Percentiles rank a stretch among this genome's conserved stretches.
Conservation (phyloP, 2,113 vertebrate genomes). For the Carollia perspicillata region DNA sequence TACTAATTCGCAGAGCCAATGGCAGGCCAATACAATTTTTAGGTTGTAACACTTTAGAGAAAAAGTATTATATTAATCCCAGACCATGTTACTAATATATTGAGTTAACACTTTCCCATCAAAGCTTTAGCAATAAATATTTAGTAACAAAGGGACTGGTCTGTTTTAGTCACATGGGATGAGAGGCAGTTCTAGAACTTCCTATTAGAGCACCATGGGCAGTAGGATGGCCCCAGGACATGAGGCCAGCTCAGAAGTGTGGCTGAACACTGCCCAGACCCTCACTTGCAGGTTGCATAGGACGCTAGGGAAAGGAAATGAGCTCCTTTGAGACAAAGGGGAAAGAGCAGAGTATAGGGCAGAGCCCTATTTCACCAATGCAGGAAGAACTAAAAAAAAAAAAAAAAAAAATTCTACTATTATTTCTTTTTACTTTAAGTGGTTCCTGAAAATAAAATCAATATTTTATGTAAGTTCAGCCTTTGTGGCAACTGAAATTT, state of each 20-base stretch:
- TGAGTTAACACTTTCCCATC: conserved; percentile 7
- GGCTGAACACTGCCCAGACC: neutral
- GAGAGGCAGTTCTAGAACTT: neutral
- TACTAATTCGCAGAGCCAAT: neutral
- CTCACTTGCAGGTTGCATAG: neutral
- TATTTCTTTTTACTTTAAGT: neutral
- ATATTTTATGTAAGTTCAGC: conserved; percentile 27
- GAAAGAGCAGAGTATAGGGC: neutral
- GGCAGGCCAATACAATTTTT: neutral
- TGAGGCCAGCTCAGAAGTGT: neutral
- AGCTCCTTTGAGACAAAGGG: neutral
- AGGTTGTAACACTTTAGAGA: neutral
- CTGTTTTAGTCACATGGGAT: neutral
- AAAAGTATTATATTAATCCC: neutral
- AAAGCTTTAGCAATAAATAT: neutral
- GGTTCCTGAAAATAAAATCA: conserved; percentile 15
- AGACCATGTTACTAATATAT: neutral
- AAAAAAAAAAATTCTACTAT: neutral
- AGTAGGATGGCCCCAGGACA: neutral
- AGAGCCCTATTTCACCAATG: neutral
- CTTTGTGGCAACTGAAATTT: neutral
- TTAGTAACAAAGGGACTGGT: neutral
- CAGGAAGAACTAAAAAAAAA: neutral
- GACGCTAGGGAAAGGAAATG: neutral
- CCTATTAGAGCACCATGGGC: neutral